A percentile compares a stretch with the other conserved stretches of the same genome.
Evolutionary conservation across 2,888 invertebrate species (phyloP).

Genomic region (Terebella lapidaria): DNA sequence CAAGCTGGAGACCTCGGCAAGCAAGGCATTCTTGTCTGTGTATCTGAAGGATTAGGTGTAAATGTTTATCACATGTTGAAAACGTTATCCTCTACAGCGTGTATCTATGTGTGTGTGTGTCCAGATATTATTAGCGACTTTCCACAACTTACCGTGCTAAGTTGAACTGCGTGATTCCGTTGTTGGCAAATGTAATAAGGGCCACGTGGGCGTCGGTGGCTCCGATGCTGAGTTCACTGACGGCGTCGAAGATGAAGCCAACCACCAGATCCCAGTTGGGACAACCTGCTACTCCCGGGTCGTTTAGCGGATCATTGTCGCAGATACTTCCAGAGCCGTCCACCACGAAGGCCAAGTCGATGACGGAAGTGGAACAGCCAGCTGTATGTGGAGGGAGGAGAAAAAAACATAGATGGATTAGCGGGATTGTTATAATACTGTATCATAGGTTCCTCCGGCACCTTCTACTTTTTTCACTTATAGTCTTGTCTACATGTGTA

Average conservation of each 20-base stretch:
- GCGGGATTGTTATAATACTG: no score
- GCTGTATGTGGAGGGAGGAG: not conserved
- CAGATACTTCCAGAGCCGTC: conserved; percentile 3
- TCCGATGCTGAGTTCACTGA: not conserved
- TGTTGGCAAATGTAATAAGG: not conserved
- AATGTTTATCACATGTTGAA: not conserved
- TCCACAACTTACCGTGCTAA: not conserved
- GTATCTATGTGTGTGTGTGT: not conserved
- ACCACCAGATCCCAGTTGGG: not conserved
- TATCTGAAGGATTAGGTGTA: not conserved
- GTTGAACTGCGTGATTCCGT: not conserved
- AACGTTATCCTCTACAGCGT: not conserved
- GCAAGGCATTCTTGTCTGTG: not conserved
- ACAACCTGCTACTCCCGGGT: not conserved
- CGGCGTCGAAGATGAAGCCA: not conserved
- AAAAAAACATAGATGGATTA: not conserved
- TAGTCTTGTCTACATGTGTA: no score
- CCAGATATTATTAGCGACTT: not conserved
- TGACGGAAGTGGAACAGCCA: not conserved
- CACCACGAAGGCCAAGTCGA: not conserved
- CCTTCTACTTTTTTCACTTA: no score
- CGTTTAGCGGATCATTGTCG: no score
- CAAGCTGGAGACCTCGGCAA: not conserved
- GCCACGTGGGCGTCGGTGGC: not conserved
- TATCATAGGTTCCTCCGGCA: no score